Base-by-base conservation (phyloP, 2,888 invertebrate species). In the Drosophila histrio region DNA sequence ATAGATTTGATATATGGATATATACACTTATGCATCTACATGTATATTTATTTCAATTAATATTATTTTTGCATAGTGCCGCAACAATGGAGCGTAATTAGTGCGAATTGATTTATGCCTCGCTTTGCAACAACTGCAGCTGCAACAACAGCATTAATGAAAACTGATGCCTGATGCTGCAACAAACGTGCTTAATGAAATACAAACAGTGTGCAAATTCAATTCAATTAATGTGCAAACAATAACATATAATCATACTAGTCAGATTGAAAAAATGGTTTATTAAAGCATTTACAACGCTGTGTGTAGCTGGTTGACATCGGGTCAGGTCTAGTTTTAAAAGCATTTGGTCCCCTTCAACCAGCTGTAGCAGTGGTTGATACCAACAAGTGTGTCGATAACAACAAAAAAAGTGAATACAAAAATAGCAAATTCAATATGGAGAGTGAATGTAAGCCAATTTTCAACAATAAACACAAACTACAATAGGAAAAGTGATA, bases 341-440 rank as follows among this genome's bases (percentile, higher is more conserved):
- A 89, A 89, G 91, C 92, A 94, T 94, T 95, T 94, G 95, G 94
- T 95, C 95, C 95, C 94, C 94, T 94, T 95, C 94, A 95, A 95
- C 94, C 94, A 95, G 94, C 94, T 95, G 94, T 94, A 94, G 94
- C 91, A 91, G 91, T 91, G 89, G 68, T 91, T 91, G 91, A 76
- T 86, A 80, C 73, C 92, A 91, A 88, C 91, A 79, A 60, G 54
- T 57, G 26, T 54, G 54, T 7, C 6, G 4, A 30, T 43, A 21
- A 46, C 21, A 17, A 17, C 17, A 22, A 36, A 7, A 22, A 43
- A 19, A 56, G 36, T 41, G 24, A 43, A 41, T 17, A n/a, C n/a
- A n/a, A n/a, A 13, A 21, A 39, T 6, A 15, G n/a, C 5, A 46
- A 54, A 36, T 19, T 11, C 13, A 6, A 19, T 7, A 0, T 13